A percentile compares a stretch with the other conserved stretches of the same genome.
Conservation (phyloP, 2,113 vertebrate species). For the Prolemur simus region DNA sequence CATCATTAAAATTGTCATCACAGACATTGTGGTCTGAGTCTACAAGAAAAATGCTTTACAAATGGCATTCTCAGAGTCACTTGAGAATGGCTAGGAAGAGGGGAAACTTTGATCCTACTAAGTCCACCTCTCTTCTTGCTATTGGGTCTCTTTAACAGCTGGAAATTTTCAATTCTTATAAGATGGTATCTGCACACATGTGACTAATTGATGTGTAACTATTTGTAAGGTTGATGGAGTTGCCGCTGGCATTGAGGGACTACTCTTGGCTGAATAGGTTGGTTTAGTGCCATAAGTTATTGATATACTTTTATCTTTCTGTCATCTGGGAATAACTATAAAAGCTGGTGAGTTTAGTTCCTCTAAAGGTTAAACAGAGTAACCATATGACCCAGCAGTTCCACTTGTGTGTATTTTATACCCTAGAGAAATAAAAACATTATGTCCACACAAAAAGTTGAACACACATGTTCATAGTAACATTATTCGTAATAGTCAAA, state of each 20-base stretch:
- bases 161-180: background rate
- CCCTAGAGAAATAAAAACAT: background rate
- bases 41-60: background rate
- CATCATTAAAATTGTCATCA: background rate
- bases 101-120: background rate
- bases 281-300: background rate
- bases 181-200: background rate
- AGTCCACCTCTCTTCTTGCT: background rate
- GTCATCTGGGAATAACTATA: background rate
- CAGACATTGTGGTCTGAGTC: background rate
- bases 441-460: background rate
- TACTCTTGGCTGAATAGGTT: background rate
- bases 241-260: background rate
- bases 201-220: background rate
- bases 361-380: background rate
- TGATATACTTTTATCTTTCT: background rate
- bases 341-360: background rate
- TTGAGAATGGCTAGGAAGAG: background rate
- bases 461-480: background rate
- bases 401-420: background rate
- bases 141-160: background rate
- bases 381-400: background rate
- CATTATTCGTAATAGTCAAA: background rate
- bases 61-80: background rate
- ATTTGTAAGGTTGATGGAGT: background rate